Base-by-base conservation (phyloP, 92 coral and sea anemone species). In the Isaurus tuberculatus region DNA sequence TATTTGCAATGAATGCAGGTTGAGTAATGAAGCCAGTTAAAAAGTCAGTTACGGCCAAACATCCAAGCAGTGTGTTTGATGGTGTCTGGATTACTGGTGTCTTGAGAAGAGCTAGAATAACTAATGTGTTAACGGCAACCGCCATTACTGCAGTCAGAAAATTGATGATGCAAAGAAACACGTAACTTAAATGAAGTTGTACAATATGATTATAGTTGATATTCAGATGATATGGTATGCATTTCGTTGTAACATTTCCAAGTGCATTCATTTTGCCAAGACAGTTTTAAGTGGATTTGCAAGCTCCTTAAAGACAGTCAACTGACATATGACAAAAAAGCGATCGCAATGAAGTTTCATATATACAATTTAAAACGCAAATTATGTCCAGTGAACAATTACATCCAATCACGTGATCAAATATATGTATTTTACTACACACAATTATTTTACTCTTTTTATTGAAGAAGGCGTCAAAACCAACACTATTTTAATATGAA, bases 1-100 rank as follows among this genome's bases (percentile, higher is more conserved):
- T 77, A 33, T 77, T 77, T 58, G 37, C 82, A 31, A 77, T 20
- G 11, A 77, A 77, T 26, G 82, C 40, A 33, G 82, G 82, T 25
- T 77, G 82, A 32, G 70, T 31, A 57, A 77, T 22, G 28, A 77
- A 34, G 0, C 82, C 82, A 1, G 82, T 77, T 33, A 77, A n/a
- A 31, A 77, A 77, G 23, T 77, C 82, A 23, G 55, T 57, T 30
- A 57, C 82, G 22, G 82, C 82, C 8, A 77, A 25, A 22, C 82
- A 77, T 4, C 70, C 82, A 14, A 77, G 69, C 2, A 77, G 69
- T 1, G 70, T 58, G 33, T 57, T 55, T 0, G 82, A 58, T 7
- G 82, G 82, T 0, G 82, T 57, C 3, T 77, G 82, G 17, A 77
- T 57, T 5, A 67, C 51, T 14, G 82, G 82, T 8, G 82, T 77